These are phyloP conservation scores for Radopholus similis DNA, from an alignment of 1,140 invertebrate genomes.

Conservation along the genomic window DNA sequence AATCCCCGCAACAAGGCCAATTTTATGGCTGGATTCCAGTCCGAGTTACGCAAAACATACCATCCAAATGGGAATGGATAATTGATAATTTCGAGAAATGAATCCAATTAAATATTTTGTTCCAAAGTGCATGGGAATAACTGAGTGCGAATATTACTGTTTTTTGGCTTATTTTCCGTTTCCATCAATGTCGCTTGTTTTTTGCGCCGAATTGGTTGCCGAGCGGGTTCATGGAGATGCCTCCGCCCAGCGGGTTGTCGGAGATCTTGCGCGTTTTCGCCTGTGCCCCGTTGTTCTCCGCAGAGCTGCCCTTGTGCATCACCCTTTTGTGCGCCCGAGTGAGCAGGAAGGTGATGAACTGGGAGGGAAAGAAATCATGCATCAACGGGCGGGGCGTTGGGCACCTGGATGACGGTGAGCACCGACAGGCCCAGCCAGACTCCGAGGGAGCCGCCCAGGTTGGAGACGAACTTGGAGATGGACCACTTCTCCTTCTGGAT, in stretches of 20 bases:
- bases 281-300: background rate
- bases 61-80: too few species aligned
- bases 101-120: too few species aligned
- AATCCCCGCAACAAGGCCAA: too few species aligned
- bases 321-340: background rate
- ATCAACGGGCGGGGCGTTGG: background rate
- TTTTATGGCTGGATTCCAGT: too few species aligned
- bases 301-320: background rate
- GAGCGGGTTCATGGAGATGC: background rate
- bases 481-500: conserved; percentile 28
- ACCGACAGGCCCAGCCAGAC: conserved; percentile 38
- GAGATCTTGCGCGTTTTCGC: background rate
- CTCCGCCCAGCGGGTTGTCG: background rate
- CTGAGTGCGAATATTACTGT: too few species aligned
- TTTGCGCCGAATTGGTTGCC: too few species aligned
- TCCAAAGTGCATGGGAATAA: too few species aligned
- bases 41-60: too few species aligned
- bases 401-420: conserved; percentile 31
- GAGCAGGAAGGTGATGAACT: background rate
- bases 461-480: conserved; percentile 24
- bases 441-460: conserved; percentile 33
- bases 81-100: too few species aligned
- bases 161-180: too few species aligned
- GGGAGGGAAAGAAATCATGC: background rate
- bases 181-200: too few species aligned